Evolutionary conservation across 2,797 vertebrate species (phyloP).

Genomic region (Parauchenoglanis ngamensis): DNA sequence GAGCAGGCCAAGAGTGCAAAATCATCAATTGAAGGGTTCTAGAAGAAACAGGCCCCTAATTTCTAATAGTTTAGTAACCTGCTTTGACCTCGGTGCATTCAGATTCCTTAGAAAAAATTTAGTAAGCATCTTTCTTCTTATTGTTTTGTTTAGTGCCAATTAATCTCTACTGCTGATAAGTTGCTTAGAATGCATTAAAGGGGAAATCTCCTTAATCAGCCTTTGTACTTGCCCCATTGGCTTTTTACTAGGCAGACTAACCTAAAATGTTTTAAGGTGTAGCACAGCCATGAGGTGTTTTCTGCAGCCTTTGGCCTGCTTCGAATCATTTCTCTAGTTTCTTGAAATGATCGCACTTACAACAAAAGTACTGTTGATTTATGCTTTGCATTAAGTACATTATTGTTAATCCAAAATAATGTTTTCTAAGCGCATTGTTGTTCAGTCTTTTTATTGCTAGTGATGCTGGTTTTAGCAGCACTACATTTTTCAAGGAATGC

Average conservation of each 20-base stretch:
- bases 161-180: slow-evolving; percentile 21
- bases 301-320: slow-evolving; percentile 46
- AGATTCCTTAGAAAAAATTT: slow-evolving; percentile 37
- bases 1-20: slow-evolving; percentile 52
- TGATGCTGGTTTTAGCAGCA: slow-evolving; percentile 36
- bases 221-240: slow-evolving; percentile 2
- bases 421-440: slow-evolving; percentile 53
- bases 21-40: slow-evolving; percentile 43
- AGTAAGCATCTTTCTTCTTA: slow-evolving; percentile 9
- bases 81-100: slow-evolving; percentile 41
- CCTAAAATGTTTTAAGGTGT: slow-evolving; percentile 27
- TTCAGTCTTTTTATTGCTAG: slow-evolving; percentile 51
- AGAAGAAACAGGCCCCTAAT: slow-evolving; percentile 43
- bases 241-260: slow-evolving; percentile 1
- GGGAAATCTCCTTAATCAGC: slow-evolving; percentile 32
- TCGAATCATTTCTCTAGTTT: slow-evolving; percentile 35
- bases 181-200: slow-evolving; percentile 46
- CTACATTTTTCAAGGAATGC: slow-evolving; percentile 59
- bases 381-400: slow-evolving; percentile 48
- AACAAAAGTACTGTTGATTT: slow-evolving; percentile 43
- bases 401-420: slow-evolving; percentile 38
- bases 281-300: slow-evolving; percentile 39
- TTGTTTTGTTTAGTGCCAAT: slow-evolving; percentile 31
- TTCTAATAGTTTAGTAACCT: slow-evolving; percentile 45
- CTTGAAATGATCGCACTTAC: slow-evolving; percentile 14